phyloP scores from a whole-genome alignment of 2,888 invertebrate genomes.

The Hemaris fuciformis region DNA sequence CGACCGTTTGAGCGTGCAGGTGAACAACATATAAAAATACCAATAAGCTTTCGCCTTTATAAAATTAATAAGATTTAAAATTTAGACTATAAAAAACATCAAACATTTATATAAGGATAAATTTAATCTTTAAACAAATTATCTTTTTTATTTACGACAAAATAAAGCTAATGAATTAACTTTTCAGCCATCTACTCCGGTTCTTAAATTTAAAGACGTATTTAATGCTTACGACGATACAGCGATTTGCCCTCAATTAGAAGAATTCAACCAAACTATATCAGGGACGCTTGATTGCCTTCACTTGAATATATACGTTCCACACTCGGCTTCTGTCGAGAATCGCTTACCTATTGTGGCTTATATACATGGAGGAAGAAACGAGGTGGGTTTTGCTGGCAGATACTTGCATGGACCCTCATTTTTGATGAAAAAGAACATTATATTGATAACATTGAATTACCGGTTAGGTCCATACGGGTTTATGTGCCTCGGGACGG shows the following conservation, averaged over 20 bases:
- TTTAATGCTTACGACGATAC: slow-evolving; percentile 32
- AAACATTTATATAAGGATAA: no score
- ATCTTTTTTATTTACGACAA: no score
- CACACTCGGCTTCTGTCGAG: slow-evolving; percentile 31
- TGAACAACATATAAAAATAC: no score
- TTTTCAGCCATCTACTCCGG: slow-evolving; percentile 21
- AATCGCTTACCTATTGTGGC: slow-evolving; percentile 38
- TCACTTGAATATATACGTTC: slow-evolving; percentile 83
- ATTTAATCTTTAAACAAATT: no score
- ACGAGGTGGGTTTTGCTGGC: slow-evolving; percentile 33
- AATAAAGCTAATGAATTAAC: no score
- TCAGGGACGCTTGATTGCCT: slow-evolving; percentile 78
- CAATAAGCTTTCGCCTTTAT: no score
- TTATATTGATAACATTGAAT: slow-evolving; percentile 37
- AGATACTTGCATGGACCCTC: slow-evolving; percentile 33
- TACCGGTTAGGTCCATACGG: slow-evolving; percentile 48
- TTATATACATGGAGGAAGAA: slow-evolving; percentile 46
- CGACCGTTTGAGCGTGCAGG: no score
- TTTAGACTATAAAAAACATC: no score
- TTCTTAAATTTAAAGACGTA: slow-evolving; percentile 14
- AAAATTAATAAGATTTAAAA: no score
- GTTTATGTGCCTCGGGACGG: slow-evolving; percentile 42
- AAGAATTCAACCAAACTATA: slow-evolving; percentile 41
- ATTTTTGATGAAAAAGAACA: slow-evolving; percentile 34
- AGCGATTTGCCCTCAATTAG: slow-evolving; percentile 42